These are phyloP conservation scores for Trilocha varians DNA, from an alignment of 2,888 invertebrate genomes.

Conservation along the genomic window DNA sequence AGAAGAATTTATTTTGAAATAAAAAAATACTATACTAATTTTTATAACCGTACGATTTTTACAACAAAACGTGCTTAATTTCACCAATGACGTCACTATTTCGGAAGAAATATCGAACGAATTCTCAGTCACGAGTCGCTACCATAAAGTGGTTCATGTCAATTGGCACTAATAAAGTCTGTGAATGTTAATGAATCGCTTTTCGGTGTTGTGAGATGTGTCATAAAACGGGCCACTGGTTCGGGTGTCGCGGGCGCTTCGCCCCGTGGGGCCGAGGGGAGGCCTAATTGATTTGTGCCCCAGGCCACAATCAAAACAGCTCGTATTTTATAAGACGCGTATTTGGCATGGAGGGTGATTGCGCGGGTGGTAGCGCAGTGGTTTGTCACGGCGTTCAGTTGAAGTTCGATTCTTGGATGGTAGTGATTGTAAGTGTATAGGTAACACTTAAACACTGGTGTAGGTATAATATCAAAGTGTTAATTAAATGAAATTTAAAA, in stretches of 20 bases:
- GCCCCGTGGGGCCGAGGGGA: constrained; percentile 54
- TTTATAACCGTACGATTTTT: too few relatives aligned
- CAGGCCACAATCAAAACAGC: constrained; percentile 75
- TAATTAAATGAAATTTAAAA: too few relatives aligned
- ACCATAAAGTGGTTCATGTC: constrained; percentile 33
- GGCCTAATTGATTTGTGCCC: constrained; percentile 74
- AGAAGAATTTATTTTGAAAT: too few relatives aligned
- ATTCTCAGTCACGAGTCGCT: constrained; percentile 1
- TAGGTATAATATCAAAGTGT: too few relatives aligned
- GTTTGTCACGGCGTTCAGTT: constrained; percentile 7
- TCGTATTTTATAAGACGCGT: constrained; percentile 74
- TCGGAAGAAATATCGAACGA: neutral
- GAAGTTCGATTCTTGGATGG: constrained; percentile 39
- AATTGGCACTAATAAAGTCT: constrained; percentile 65
- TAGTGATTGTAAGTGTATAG: too few relatives aligned
- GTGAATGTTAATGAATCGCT: constrained; percentile 70
- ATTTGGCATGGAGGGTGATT: constrained; percentile 51
- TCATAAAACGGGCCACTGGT: constrained; percentile 73
- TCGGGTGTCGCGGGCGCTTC: constrained; percentile 54
- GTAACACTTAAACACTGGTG: too few relatives aligned
- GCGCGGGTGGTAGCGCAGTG: constrained; percentile 19
- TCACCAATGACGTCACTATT: too few relatives aligned
- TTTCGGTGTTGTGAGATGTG: constrained; percentile 60
- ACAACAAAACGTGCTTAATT: too few relatives aligned
- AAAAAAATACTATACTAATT: too few relatives aligned